Conservation (phyloP, 2,888 invertebrate genomes). For the Microctonus brassicae region DNA sequence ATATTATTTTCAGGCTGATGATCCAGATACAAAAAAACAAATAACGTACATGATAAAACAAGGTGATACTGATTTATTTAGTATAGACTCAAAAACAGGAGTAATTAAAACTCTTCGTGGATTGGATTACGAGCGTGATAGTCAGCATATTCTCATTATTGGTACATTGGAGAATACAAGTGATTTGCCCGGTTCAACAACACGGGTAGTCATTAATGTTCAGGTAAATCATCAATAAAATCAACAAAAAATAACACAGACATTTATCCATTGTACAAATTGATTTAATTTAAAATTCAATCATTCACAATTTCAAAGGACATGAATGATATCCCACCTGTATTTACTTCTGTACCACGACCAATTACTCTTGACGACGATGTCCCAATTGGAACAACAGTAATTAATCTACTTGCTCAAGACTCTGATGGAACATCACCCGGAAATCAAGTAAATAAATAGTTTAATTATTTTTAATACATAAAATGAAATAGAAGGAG, state of each 20-base stretch:
- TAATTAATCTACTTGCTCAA: slow-evolving; percentile 83
- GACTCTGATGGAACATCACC: slow-evolving; percentile 90
- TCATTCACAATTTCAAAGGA: slow-evolving; percentile 73
- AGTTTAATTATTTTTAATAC: neutral
- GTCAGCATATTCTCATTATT: slow-evolving; percentile 80
- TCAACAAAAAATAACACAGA: no score
- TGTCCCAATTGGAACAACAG: slow-evolving; percentile 83
- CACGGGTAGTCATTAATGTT: slow-evolving; percentile 81
- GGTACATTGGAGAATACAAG: slow-evolving; percentile 88
- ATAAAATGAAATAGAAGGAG: no score
- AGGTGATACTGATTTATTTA: slow-evolving; percentile 85
- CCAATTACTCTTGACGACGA: slow-evolving; percentile 89
- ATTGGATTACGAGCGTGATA: slow-evolving; percentile 84
- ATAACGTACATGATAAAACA: slow-evolving; percentile 87
- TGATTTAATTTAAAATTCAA: neutral
- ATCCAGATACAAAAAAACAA: slow-evolving; percentile 84
- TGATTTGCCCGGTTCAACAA: slow-evolving; percentile 78
- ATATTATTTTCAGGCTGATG: slow-evolving; percentile 76
- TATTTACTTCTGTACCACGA: slow-evolving; percentile 85
- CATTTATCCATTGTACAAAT: neutral
- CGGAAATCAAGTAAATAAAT: slow-evolving; percentile 77
- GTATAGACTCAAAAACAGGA: slow-evolving; percentile 85
- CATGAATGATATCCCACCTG: slow-evolving; percentile 89
- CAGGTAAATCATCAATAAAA: slow-evolving; percentile 71
- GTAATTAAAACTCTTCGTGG: slow-evolving; percentile 82